Evolutionary conservation across 2,888 invertebrate genomes (phyloP).

Genomic region (Nipponacmea schrenckii): DNA sequence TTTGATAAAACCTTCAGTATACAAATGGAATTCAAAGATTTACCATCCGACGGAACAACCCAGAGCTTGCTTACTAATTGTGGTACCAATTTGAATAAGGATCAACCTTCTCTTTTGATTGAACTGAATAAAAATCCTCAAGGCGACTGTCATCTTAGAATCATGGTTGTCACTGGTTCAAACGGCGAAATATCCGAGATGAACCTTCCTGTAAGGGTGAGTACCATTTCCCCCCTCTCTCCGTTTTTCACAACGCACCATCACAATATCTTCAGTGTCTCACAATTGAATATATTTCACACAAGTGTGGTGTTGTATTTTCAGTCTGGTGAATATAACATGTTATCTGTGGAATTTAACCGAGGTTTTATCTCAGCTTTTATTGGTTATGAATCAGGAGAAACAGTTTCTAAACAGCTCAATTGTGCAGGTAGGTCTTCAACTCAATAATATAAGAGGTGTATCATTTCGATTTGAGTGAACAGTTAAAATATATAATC

Average conservation of each 20-base stretch:
- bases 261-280: too few species aligned
- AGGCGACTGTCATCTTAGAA: not conserved
- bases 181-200: not conserved
- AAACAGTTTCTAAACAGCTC: not conserved
- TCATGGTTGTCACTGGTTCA: not conserved
- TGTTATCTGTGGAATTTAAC: not conserved
- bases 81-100: not conserved
- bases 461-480: too few species aligned
- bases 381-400: not conserved
- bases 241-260: too few species aligned
- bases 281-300: too few species aligned
- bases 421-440: not conserved
- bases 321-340: conserved; percentile 4
- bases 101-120: not conserved
- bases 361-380: not conserved
- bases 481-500: too few species aligned
- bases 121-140: not conserved
- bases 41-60: not conserved
- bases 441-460: too few species aligned
- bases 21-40: not conserved
- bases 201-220: not conserved
- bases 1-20: not conserved
- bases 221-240: not conserved
- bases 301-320: not conserved
- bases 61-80: not conserved